Evolutionary conservation across 2,797 vertebrate genomes (phyloP).

Genomic region (Darevskia mixta): DNA sequence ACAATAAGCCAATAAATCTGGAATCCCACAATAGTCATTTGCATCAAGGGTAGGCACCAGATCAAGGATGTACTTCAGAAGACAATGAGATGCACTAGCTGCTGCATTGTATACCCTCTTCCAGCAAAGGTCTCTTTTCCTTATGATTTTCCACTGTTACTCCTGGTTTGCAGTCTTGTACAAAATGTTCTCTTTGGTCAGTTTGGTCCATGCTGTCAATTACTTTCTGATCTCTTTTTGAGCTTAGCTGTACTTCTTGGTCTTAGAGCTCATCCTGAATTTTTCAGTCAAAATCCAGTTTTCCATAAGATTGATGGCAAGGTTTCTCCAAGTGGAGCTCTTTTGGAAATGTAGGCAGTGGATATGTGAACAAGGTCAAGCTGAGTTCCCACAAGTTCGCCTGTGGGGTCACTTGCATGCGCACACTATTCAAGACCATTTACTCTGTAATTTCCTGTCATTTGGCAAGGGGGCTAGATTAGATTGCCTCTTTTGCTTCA

Average conservation of each 20-base stretch:
- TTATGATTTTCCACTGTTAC: not conserved
- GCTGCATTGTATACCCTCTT: not conserved
- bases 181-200: not conserved
- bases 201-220: not conserved
- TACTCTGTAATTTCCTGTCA: not conserved
- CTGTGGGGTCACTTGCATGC: not conserved
- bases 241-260: not conserved
- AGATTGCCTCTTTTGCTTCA: not conserved
- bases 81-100: not conserved
- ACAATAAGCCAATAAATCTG: not conserved
- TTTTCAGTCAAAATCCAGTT: not conserved
- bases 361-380: not conserved
- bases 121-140: not conserved
- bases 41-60: not conserved
- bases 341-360: not conserved
- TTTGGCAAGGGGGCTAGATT: fast-evolving
- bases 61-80: not conserved
- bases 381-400: not conserved
- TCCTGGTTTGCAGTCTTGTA: not conserved
- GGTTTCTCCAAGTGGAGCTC: not conserved
- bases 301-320: not conserved
- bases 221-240: not conserved
- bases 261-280: not conserved
- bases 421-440: not conserved
- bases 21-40: too few species aligned